Conservation (phyloP, 2,797 vertebrate genomes). For the Sylvia borin region DNA sequence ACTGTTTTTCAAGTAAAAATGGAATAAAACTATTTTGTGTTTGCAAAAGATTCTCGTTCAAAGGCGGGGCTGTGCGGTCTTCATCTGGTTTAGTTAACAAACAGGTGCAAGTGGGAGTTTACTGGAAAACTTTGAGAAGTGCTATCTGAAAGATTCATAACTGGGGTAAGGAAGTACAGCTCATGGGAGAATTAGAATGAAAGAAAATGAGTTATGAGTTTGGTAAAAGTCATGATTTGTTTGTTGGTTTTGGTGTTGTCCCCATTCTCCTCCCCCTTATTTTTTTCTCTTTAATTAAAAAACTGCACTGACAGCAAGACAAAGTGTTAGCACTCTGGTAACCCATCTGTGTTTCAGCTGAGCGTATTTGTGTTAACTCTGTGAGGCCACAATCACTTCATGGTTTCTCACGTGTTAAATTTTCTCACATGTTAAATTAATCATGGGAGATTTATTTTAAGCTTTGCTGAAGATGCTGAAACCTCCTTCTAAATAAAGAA, state of each 20-base stretch:
- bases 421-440: slow-evolving; percentile 16
- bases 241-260: not conserved
- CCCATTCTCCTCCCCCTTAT: not conserved
- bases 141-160: slow-evolving; percentile 17
- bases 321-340: not conserved
- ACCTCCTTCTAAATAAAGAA: not conserved
- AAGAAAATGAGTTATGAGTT: slow-evolving; percentile 55
- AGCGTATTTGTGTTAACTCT: not conserved
- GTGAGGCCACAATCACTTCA: not conserved
- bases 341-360: slow-evolving; percentile 44
- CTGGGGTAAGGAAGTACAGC: not conserved
- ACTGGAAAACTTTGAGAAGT: not conserved
- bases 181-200: slow-evolving; percentile 1
- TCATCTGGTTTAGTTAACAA: not conserved
- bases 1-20: not conserved
- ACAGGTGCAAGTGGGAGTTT: not conserved
- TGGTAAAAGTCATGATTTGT: not conserved
- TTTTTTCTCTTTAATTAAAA: slow-evolving; percentile 12
- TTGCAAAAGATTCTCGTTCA: not conserved
- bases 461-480: slow-evolving; percentile 4
- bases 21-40: not conserved
- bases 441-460: slow-evolving; percentile 28
- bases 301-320: slow-evolving; percentile 8
- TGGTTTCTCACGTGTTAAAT: not conserved
- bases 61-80: slow-evolving; percentile 51